These are phyloP conservation scores for Nothocercus nigrocapillus DNA, from an alignment of 2,113 vertebrate genomes.

Conservation along the genomic window DNA sequence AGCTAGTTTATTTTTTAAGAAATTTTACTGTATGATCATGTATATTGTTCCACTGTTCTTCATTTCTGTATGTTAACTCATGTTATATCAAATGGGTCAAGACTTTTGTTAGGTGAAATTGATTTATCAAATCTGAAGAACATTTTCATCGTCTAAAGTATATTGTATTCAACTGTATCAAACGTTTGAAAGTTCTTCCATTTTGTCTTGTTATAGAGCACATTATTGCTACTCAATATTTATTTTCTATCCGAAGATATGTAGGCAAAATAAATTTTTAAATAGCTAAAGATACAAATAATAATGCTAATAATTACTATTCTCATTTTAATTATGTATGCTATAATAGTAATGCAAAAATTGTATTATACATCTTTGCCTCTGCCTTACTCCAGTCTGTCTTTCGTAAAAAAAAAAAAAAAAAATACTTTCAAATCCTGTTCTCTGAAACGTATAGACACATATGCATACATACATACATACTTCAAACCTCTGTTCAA, in stretches of 20 bases:
- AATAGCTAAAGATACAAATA: not conserved
- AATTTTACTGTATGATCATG: constrained; percentile 56
- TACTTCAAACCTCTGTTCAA: not conserved
- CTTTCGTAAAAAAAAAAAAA: not conserved
- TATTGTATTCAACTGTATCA: not conserved
- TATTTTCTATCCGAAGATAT: constrained; percentile 9
- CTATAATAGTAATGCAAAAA: not conserved
- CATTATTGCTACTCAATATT: not conserved
- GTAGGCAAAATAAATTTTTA: constrained; percentile 26
- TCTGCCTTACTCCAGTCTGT: not conserved
- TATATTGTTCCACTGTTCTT: constrained; percentile 58
- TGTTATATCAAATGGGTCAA: constrained; percentile 57
- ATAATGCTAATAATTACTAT: not conserved
- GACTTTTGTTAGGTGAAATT: constrained; percentile 34
- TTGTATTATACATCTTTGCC: not conserved
- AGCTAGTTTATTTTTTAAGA: constrained; percentile 33
- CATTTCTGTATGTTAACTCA: constrained; percentile 49
- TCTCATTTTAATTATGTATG: not conserved
- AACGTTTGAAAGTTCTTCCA: not conserved
- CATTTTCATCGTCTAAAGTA: constrained; percentile 23
- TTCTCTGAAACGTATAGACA: not conserved
- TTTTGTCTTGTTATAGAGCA: not conserved
- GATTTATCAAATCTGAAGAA: constrained; percentile 46
- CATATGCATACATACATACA: not conserved
- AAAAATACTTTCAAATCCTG: not conserved